These are phyloP conservation scores for Gambusia holbrooki DNA, from an alignment of 2,113 vertebrate species.

Conservation along the genomic window DNA sequence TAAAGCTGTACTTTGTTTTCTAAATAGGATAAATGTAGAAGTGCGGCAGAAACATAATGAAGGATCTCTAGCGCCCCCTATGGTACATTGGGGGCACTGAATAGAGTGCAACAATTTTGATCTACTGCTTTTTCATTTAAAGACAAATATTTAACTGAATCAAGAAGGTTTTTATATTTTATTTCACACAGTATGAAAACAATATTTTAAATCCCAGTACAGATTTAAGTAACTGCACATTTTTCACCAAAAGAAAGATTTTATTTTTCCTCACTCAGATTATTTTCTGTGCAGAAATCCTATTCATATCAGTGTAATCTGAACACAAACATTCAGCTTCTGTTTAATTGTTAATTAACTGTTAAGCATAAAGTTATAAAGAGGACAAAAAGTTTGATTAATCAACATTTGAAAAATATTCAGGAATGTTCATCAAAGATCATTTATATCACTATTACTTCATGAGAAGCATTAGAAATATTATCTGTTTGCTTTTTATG, in stretches of 20 bases:
- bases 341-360: not conserved
- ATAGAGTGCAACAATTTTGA: not conserved
- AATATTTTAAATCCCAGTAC: not conserved
- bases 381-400: not conserved
- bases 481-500: too few relatives aligned
- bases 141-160: too few relatives aligned
- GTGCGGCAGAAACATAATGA: not conserved
- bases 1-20: not conserved
- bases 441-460: not conserved
- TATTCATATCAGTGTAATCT: not conserved
- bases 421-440: too few relatives aligned
- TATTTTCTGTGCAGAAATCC: not conserved
- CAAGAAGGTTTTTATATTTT: not conserved
- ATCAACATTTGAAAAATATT: not conserved
- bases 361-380: not conserved
- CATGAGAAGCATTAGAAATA: too few relatives aligned
- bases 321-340: not conserved
- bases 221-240: not conserved
- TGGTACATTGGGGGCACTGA: conserved; percentile 19
- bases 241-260: not conserved
- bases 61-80: conserved; percentile 48
- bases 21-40: not conserved
- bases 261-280: not conserved
- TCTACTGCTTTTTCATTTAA: not conserved
- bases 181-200: not conserved